These are phyloP conservation scores for Augochlora pura DNA, from an alignment of 1,140 invertebrate species.

Conservation along the genomic window DNA sequence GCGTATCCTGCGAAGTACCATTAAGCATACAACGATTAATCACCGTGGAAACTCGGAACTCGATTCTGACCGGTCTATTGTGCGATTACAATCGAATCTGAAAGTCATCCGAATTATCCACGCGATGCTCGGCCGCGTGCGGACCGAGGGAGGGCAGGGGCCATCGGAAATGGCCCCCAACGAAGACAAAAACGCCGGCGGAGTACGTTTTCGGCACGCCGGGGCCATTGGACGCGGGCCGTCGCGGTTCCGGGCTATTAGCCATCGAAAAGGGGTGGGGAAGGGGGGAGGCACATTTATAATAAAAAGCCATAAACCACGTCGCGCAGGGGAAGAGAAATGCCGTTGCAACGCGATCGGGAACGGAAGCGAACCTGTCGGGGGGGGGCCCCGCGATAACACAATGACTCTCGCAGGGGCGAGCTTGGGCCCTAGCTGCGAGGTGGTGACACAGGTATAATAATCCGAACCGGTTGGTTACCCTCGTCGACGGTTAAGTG, in stretches of 20 bases:
- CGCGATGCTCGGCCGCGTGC: background rate
- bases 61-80: background rate
- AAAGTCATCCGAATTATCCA: slow-evolving; percentile 6
- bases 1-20: too few relatives aligned
- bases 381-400: slow-evolving; percentile 10
- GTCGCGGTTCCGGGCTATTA: slow-evolving; percentile 55
- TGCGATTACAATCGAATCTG: slow-evolving; percentile 2
- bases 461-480: slow-evolving; percentile 63
- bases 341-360: slow-evolving; percentile 15
- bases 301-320: slow-evolving; percentile 60
- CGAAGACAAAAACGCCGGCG: slow-evolving; percentile 30
- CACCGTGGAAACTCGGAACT: slow-evolving; percentile 1
- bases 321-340: slow-evolving; percentile 13
- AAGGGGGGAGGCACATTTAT: slow-evolving; percentile 23
- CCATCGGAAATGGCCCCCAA: slow-evolving; percentile 17
- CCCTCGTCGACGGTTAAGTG: slow-evolving; percentile 57
- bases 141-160: background rate
- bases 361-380: slow-evolving; percentile 55
- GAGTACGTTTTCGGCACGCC: background rate
- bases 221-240: background rate
- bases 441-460: slow-evolving; percentile 63
- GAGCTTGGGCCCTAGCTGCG: slow-evolving; percentile 32
- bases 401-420: slow-evolving; percentile 42
- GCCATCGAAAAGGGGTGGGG: slow-evolving; percentile 15
- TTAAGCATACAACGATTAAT: background rate